Conservation (phyloP, 2,888 invertebrate genomes). For the Craniophora ligustri region DNA sequence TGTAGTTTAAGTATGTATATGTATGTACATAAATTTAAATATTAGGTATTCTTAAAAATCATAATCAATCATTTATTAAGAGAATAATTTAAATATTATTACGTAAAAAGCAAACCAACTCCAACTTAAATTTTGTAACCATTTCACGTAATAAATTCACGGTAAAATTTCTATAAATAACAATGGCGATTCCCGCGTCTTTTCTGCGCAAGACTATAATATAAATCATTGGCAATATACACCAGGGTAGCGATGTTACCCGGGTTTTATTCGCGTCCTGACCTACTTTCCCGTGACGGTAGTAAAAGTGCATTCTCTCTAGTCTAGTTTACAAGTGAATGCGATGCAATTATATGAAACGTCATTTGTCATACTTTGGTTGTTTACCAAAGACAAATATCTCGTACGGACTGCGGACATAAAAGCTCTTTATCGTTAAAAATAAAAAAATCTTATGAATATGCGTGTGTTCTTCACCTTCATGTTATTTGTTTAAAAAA, state of each 20-base stretch:
- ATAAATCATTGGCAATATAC: constrained; percentile 64
- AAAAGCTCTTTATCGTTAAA: too few relatives aligned
- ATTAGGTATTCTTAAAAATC: too few relatives aligned
- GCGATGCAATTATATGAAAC: constrained; percentile 56
- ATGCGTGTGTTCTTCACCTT: too few relatives aligned
- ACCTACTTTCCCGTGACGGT: constrained; percentile 55
- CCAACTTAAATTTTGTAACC: constrained; percentile 13
- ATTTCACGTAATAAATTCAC: constrained; percentile 5
- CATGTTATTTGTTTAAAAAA: too few relatives aligned
- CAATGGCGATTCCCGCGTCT: constrained; percentile 47
- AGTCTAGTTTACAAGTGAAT: constrained; percentile 48
- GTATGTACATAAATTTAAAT: too few relatives aligned
- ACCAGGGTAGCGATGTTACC: constrained; percentile 47
- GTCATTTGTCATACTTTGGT: constrained; percentile 27
- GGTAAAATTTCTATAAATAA: constrained; percentile 31
- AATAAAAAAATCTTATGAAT: too few relatives aligned
- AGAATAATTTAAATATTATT: too few relatives aligned
- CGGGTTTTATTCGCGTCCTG: constrained; percentile 61
- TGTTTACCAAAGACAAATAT: constrained; percentile 8
- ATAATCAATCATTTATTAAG: too few relatives aligned
- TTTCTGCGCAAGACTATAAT: constrained; percentile 53
- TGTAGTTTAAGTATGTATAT: too few relatives aligned
- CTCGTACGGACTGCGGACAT: too few relatives aligned
- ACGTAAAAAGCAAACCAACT: constrained; percentile 2
- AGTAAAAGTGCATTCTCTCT: constrained; percentile 63